Conservation (phyloP, 1,140 invertebrate genomes). For the Drosophila pseudoananassae region DNA sequence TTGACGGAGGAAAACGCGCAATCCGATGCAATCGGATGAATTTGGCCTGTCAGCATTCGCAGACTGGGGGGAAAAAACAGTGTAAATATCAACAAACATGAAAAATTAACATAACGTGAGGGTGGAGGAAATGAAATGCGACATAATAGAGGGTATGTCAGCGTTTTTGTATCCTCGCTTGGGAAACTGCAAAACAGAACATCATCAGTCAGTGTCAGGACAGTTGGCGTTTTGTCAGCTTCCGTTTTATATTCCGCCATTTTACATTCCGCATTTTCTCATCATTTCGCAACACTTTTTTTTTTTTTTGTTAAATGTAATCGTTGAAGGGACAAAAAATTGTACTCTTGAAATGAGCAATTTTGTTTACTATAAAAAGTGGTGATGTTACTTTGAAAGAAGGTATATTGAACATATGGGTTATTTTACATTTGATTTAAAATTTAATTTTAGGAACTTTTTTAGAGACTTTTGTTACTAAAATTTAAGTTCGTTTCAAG, state of each 20-base stretch:
- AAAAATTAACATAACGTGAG: constrained; percentile 73
- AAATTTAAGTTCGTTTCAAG: too few species aligned
- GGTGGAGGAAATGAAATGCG: background rate
- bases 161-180: constrained; percentile 16
- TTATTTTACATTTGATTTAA: too few species aligned
- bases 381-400: background rate
- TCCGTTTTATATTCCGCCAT: constrained; percentile 59
- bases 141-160: constrained; percentile 23
- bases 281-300: constrained; percentile 51
- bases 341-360: constrained; percentile 1
- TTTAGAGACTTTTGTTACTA: background rate
- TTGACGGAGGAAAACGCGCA: constrained; percentile 2
- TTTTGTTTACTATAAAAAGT: constrained; percentile 29
- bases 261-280: constrained; percentile 5
- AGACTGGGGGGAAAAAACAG: constrained; percentile 45
- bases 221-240: constrained; percentile 76
- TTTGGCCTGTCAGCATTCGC: constrained; percentile 49
- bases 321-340: background rate
- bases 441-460: background rate
- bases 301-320: background rate
- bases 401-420: too few species aligned
- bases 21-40: constrained; percentile 43
- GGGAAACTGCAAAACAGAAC: constrained; percentile 21
- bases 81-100: constrained; percentile 70
- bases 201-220: constrained; percentile 78